Evolutionary conservation across 2,888 invertebrate species (phyloP), one percentile per base, ranked within the genome.

Genomic region (Mythimna albipuncta): DNA sequence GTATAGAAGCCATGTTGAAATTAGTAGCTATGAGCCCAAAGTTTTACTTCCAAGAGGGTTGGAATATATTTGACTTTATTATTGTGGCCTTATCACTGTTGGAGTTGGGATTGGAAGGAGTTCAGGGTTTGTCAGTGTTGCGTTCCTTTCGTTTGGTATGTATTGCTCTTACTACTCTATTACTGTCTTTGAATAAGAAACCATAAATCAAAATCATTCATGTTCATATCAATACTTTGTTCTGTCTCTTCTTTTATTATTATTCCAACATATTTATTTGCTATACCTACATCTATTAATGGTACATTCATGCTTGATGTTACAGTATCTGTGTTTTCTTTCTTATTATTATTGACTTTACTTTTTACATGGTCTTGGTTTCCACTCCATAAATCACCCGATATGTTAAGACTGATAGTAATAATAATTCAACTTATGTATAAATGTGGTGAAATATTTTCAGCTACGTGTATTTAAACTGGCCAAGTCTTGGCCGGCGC

Each of bases 61-160:
- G 99, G 99, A 99, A 99, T 96, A 98, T 99, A 92, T 99, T 99
- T 96, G 99, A 99, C 97, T 99, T 99, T 95, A 98, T 99, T 91
- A 99, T 99, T 94, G 99, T 99, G 91, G 98, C 99, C 85, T 97
- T 99, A 91, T 99, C 99, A 88, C 97, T 99, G 87, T 96, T 99
- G 91, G 99, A 99, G 96, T 97, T 99, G 93, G 98, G 98, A 89
- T 97, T 99, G 89, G 98, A 98, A 96, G 98, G 98, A 88, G 98
- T 99, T 89, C 98, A 99, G 97, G 99, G 99, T 94, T 97, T 99
- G 94, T 99, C 99, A 89, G 99, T 99, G 81, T 98, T 99, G 91
- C 97, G 99, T 96, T 99, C 99, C 78, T 99, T 99, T 97, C 97
- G 99, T 97, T 98, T 99, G 99, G 99, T 99, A 97, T 97, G 98